Evolutionary conservation across 2,797 vertebrate genomes (phyloP), one percentile per base, ranked within the genome.

Genomic region (Australoheros facetus): DNA sequence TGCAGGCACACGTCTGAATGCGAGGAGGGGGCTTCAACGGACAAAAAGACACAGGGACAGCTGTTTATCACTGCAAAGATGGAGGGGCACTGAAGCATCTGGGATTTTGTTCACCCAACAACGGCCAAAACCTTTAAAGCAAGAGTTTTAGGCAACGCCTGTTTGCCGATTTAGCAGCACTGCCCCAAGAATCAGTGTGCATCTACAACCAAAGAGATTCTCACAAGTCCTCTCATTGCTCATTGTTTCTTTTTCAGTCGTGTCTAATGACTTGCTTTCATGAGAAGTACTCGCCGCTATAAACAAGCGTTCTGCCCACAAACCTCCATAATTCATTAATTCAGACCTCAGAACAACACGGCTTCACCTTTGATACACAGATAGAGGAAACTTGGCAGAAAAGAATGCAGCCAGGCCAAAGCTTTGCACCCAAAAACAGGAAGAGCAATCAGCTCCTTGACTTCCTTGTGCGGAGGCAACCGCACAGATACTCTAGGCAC

Each of bases 1-100:
- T 81, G 85, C 71, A 91, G 93, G 91, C 93, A 93, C 92, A 94
- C 89, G 88, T 92, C 89, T 89, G 87, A 91, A 86, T 91, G 81
- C 64, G n/a, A 71, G 77, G 75, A 78, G 71, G 86, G 88, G 86
- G 83, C 85, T 90, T 88, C 87, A 84, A 86, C 66, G 58, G 85
- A 92, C 90, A 91, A 89, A 93, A 92, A 91, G 87, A 90, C 92
- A 90, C 89, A 90, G 80, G 83, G 85, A 73, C 58, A 76, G 87
- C 90, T 91, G 92, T 91, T 82, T 78, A 71, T 58, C 26, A 45
- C 64, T 51, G 64, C 42, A 51, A 69, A 69, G 0, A 69, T 26
- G 9, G 56, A 87, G 75, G 54, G 85, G 45, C 70, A 16, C n/a
- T 70, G 70, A 7, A 80, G 85, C 90, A 93, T 94, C 86, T 93